phyloP scores from a whole-genome alignment of 2,797 vertebrate species.

The Picus viridis region DNA sequence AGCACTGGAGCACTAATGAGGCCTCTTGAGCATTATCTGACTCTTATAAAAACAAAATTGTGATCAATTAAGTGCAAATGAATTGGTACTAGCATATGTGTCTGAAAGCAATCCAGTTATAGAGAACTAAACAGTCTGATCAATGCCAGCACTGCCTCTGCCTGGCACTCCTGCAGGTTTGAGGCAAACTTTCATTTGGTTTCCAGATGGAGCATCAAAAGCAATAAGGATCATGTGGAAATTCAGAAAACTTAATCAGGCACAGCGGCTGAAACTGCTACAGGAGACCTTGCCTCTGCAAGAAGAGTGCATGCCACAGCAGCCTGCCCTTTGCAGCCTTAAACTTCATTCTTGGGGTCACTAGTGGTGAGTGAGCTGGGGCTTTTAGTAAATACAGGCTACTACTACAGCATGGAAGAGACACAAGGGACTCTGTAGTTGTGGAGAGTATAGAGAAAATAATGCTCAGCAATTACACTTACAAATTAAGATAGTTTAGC shows the following conservation, averaged over 20 bases:
- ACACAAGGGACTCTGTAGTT: background rate
- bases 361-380: background rate
- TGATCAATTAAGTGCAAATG: conserved; percentile 62
- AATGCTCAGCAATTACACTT: background rate
- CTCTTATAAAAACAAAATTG: conserved; percentile 47
- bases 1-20: conserved; percentile 53
- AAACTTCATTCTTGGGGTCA: background rate
- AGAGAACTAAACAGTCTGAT: conserved; percentile 21
- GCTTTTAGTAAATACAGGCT: background rate
- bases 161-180: background rate
- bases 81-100: conserved; percentile 33
- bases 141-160: background rate
- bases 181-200: background rate
- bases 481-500: background rate
- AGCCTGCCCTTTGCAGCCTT: background rate
- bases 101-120: conserved; percentile 26
- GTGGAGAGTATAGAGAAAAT: background rate
- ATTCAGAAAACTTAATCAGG: background rate
- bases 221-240: background rate
- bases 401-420: background rate
- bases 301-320: background rate
- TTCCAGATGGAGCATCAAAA: conserved; percentile 31
- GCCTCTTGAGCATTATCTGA: conserved; percentile 56
- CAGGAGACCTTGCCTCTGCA: background rate
- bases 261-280: background rate